phyloP scores from a whole-genome alignment of 2,888 invertebrate genomes.

The Drosophila stalkeri region DNA sequence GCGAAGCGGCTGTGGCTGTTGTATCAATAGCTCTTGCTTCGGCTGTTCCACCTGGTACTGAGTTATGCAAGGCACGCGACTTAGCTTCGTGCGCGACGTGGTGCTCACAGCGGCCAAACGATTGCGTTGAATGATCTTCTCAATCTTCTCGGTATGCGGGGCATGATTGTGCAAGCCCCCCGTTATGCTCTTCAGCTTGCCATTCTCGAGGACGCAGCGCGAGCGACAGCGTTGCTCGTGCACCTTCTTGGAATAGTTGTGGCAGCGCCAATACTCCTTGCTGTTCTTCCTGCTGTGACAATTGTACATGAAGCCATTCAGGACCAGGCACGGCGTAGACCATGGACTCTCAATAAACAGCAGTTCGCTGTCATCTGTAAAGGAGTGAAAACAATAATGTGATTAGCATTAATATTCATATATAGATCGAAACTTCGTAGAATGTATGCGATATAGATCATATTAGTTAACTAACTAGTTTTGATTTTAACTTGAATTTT shows the following conservation, averaged over 20 bases:
- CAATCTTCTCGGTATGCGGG: constrained; percentile 85
- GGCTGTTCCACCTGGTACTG: constrained; percentile 42
- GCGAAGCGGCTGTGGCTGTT: constrained; percentile 43
- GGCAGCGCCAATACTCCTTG: constrained; percentile 85
- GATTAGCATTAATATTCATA: not conserved
- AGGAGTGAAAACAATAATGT: not conserved
- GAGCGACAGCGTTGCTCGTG: constrained; percentile 84
- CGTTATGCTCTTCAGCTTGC: constrained; percentile 82
- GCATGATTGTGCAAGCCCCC: constrained; percentile 85
- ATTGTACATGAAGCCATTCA: constrained; percentile 84
- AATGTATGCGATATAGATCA: not conserved
- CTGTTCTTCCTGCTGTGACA: constrained; percentile 85
- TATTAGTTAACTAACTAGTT: constrained; percentile 29
- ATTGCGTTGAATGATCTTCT: constrained; percentile 83
- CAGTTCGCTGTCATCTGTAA: constrained; percentile 66
- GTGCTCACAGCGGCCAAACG: constrained; percentile 64
- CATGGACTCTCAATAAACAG: constrained; percentile 85
- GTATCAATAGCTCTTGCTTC: constrained; percentile 31
- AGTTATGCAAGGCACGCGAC: constrained; percentile 46
- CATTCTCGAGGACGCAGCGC: constrained; percentile 84
- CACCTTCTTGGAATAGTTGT: constrained; percentile 85
- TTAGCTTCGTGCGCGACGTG: constrained; percentile 48
- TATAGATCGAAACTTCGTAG: not conserved
- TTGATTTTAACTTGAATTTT: constrained; percentile 32
- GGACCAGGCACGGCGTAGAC: constrained; percentile 85